Evolutionary conservation across 2,888 invertebrate species (phyloP).

Genomic region (Electrophaes corylata): DNA sequence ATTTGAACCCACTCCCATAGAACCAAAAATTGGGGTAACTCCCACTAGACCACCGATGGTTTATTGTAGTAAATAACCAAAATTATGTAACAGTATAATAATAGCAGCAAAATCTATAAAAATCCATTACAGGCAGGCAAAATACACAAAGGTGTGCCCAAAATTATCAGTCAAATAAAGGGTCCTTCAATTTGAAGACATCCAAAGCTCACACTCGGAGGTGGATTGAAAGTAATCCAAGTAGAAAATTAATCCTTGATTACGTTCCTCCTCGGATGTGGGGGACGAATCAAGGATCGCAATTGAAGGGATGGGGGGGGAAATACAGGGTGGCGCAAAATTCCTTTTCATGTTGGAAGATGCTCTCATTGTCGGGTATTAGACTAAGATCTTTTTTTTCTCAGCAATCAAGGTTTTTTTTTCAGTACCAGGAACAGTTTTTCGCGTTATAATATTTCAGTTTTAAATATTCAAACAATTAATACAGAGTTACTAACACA

Average conservation of each 20-base stretch:
- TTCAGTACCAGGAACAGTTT: too few relatives aligned
- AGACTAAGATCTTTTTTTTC: background rate
- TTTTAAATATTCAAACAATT: background rate
- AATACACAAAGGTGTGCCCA: constrained; percentile 37
- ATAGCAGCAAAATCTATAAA: background rate
- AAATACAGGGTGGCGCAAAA: constrained; percentile 8
- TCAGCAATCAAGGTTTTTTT: too few relatives aligned
- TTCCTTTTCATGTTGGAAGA: background rate
- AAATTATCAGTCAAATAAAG: constrained; percentile 61
- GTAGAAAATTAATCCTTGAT: constrained; percentile 84
- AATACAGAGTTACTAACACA: background rate
- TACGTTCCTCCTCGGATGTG: constrained; percentile 70
- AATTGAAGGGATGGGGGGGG: constrained; percentile 20
- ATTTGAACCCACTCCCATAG: too few relatives aligned
- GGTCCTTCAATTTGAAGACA: constrained; percentile 73
- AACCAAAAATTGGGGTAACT: too few relatives aligned
- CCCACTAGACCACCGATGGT: too few relatives aligned
- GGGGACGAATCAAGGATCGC: constrained; percentile 51
- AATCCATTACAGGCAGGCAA: constrained; percentile 11
- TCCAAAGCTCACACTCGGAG: constrained; percentile 73
- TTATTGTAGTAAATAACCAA: too few relatives aligned
- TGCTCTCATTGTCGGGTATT: background rate
- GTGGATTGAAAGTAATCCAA: constrained; percentile 82
- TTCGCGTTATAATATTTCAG: background rate
- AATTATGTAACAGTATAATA: too few relatives aligned